These are phyloP conservation scores for Amphipyra berbera DNA, from an alignment of 2,888 invertebrate genomes.

Conservation along the genomic window DNA sequence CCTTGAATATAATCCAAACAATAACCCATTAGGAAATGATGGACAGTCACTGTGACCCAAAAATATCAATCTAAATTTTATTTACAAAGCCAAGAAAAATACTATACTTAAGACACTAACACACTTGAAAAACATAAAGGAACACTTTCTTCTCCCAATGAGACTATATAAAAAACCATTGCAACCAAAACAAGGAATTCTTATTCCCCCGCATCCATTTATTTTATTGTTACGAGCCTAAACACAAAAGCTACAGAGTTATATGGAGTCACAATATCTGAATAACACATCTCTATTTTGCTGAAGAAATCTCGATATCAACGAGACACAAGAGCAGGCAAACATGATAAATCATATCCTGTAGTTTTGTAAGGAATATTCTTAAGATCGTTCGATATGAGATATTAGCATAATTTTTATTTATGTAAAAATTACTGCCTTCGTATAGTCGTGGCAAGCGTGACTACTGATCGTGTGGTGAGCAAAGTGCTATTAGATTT, in stretches of 20 bases:
- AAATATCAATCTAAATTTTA: slow-evolving; percentile 18
- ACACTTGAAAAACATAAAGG: slow-evolving; percentile 47
- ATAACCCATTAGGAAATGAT: slow-evolving; percentile 40
- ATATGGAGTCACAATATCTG: slow-evolving; percentile 52
- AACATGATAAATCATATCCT: slow-evolving; percentile 74
- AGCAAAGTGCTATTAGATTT: no score
- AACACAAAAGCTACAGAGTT: slow-evolving; percentile 58
- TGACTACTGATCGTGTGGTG: no score
- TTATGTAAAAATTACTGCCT: no score
- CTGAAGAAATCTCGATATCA: slow-evolving; percentile 65
- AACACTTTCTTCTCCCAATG: slow-evolving; percentile 41
- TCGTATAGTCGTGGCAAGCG: no score
- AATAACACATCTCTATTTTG: slow-evolving; percentile 62
- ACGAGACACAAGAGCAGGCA: slow-evolving; percentile 59
- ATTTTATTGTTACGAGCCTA: slow-evolving; percentile 60
- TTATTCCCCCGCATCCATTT: slow-evolving; percentile 53
- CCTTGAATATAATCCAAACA: slow-evolving; percentile 23
- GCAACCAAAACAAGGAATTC: slow-evolving; percentile 57
- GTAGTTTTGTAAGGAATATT: slow-evolving; percentile 60
- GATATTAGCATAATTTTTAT: slow-evolving; percentile 3
- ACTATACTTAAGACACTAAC: slow-evolving; percentile 38
- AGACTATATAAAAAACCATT: slow-evolving; percentile 54
- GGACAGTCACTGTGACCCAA: slow-evolving; percentile 16
- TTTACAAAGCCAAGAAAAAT: slow-evolving; percentile 38
- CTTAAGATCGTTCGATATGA: slow-evolving; percentile 54